phyloP scores from a whole-genome alignment of 2,797 vertebrate genomes.

The Nyctibius grandis region DNA sequence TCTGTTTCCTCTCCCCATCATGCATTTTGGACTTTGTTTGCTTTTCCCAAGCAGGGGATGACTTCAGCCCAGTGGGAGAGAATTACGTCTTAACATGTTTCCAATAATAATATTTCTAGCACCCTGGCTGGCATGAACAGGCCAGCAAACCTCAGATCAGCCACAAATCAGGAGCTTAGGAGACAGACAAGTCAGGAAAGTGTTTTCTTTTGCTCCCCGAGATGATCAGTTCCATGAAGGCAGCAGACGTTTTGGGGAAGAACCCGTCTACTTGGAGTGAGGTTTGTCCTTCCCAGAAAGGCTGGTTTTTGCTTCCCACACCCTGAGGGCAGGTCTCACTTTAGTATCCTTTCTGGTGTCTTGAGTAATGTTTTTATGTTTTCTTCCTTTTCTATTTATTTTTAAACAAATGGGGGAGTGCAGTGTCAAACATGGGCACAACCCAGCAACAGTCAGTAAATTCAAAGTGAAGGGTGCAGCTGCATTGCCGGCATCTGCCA shows the following conservation, averaged over 20 bases:
- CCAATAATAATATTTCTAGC: not conserved
- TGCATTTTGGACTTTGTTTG: not conserved
- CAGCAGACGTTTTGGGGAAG: not conserved
- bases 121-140: not conserved
- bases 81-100: not conserved
- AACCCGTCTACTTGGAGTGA: not conserved
- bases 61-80: not conserved
- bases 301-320: not conserved
- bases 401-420: constrained; percentile 38
- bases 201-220: not conserved
- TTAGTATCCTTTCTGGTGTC: not conserved
- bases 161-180: not conserved
- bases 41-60: not conserved
- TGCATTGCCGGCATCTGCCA: not conserved
- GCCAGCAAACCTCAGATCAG: not conserved
- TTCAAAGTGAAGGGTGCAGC: constrained; percentile 28
- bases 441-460: constrained; percentile 31
- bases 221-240: not conserved
- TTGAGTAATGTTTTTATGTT: not conserved
- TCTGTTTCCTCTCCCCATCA: not conserved
- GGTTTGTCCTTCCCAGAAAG: not conserved
- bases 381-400: constrained; percentile 18
- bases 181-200: not conserved
- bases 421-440: not conserved
- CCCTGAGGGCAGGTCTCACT: not conserved